Conservation (phyloP, 2,888 invertebrate genomes). For the Andrena camellia region DNA sequence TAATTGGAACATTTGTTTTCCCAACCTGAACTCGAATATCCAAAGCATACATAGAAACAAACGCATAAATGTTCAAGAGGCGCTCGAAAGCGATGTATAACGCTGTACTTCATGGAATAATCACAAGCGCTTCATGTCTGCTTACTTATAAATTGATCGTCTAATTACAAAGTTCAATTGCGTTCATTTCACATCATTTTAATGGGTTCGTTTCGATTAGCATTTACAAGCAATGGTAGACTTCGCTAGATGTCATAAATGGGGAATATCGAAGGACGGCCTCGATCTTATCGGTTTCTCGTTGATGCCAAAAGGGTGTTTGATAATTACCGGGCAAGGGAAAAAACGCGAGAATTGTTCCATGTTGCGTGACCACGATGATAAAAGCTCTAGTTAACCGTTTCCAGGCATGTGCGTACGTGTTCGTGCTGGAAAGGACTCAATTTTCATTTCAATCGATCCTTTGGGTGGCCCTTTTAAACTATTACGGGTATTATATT, state of each 20-base stretch:
- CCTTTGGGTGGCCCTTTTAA: neutral
- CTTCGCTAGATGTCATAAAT: slow-evolving; percentile 4
- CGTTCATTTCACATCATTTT: too few relatives aligned
- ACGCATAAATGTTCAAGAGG: too few relatives aligned
- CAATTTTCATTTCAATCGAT: slow-evolving; percentile 19
- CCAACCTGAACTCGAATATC: too few relatives aligned
- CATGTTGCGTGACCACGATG: slow-evolving; percentile 74
- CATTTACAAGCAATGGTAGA: neutral
- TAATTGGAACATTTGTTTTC: too few relatives aligned
- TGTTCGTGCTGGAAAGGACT: slow-evolving; percentile 43
- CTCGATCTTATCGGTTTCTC: slow-evolving; percentile 30
- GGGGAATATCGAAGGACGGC: slow-evolving; percentile 29
- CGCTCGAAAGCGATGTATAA: too few relatives aligned
- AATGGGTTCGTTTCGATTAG: neutral
- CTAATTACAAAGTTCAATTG: too few relatives aligned
- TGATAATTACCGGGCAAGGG: slow-evolving; percentile 11
- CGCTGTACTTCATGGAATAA: too few relatives aligned
- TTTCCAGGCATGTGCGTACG: slow-evolving; percentile 67
- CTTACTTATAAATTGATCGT: too few relatives aligned
- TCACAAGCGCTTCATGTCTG: too few relatives aligned
- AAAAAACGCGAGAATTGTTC: slow-evolving; percentile 59
- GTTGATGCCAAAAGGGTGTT: slow-evolving; percentile 22
- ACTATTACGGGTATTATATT: neutral
- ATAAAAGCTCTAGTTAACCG: slow-evolving; percentile 72
- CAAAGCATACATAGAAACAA: too few relatives aligned